Evolutionary conservation across 1,140 invertebrate species (phyloP), one percentile per base, ranked within the genome.

Genomic region (Halesus radiatus): DNA sequence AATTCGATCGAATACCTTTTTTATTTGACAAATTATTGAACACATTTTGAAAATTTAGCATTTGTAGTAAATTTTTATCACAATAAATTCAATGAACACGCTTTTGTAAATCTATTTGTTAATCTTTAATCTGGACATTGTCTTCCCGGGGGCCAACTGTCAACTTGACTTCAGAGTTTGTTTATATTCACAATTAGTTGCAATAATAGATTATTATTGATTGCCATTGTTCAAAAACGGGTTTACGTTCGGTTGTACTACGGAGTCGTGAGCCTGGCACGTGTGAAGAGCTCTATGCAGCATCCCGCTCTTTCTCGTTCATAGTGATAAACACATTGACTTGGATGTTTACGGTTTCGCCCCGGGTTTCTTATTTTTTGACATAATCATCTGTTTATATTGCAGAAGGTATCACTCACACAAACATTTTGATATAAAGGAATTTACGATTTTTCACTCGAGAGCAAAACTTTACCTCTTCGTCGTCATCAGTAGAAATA

Each of bases 191-290:
- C 37, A 10, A 13, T 45, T 13, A 45, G 37, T 45, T 45, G 37
- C 37, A 45, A 37, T 45, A 45, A 45, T 45, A 45, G 37, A 45
- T 45, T 45, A 45, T 45, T 45, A 45, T 45, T 45, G 37, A 45
- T 45, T 45, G 60, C 76, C 76, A 78, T 78, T 78, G 76, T 78
- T 50, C 62, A 16, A 54, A 64, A 78, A 78, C 60, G 76, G 58
- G 72, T 75, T 75, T 78, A 76, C 74, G 56, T 37, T 76, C 26
- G n/a, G 76, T 76, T 23, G 75, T 78, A 78, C 76, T 78, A 78
- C 76, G 60, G 37, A 66, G 53, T 68, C 26, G 23, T 66, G 62
- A 68, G 32, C 60, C 62, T 53, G 62, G 26, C 50, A 78, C 50
- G 22, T 58, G 74, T 20, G 20, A 64, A 16, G 3, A 62, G 23